Base-by-base conservation (phyloP, 2,113 vertebrate species). In the Chloropsis cyanopogon region DNA sequence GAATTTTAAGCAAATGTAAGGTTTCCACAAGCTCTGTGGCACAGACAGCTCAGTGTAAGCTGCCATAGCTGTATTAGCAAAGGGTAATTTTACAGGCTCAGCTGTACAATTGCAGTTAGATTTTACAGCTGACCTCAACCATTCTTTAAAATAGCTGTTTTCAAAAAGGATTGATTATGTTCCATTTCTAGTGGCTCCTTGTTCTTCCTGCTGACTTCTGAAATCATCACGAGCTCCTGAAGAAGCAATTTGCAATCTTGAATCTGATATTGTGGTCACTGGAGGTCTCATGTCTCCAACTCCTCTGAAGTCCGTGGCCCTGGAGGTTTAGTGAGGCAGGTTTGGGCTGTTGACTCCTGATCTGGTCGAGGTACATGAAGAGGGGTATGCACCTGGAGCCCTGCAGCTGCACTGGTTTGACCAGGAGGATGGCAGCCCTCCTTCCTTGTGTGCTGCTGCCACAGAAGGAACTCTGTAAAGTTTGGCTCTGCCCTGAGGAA, bases 101-200 rank as follows among this genome's bases (percentile, higher is more conserved):
- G 72, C 64, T 86, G 39, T 65, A 53, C 71, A 70, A 70, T 41
- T 92, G 73, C 56, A 46, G 37, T 57, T 91, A 24, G 49, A 86
- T 91, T 95, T 93, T 79, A 76, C 82, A 93, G 63, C 91, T 93
- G 85, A 94, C 82, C 75, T 93, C 72, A 88, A 75, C 54, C 2
- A 0, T 69, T 82, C 86, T 85, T 91, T 92, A 71, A 75, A 92
- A 91, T 88, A 76, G 57, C 69, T 68, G 56, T 90, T 95, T 94
- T 88, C 33, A 87, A 57, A 87, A 91, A n/a, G 33, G 50, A 92
- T 85, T 82, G 63, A 91, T 92, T 65, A 25, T 63, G 22, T 69
- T 90, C 63, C 50, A 47, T 90, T 95, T 88, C 75, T 50, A 49
- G 88, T 80, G 68, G 68, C 42, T 90, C 17, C 54, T 80, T 39